A percentile compares a stretch with the other conserved stretches of the same genome.
Evolutionary conservation across 2,888 invertebrate species (phyloP).

Genomic region (Sphaerophoria rueppellii): DNA sequence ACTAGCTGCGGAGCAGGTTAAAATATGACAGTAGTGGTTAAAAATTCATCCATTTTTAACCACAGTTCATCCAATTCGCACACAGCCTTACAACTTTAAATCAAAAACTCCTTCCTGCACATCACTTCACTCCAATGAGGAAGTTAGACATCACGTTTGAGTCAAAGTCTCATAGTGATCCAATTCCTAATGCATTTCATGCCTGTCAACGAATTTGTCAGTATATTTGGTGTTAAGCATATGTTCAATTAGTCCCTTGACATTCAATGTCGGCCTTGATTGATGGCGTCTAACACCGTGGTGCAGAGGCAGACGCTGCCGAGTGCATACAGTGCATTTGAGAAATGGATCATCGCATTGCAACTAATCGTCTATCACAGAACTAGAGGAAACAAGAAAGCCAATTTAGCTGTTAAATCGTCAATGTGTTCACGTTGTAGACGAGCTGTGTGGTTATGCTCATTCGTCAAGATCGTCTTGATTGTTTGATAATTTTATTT

Average conservation of each 20-base stretch:
- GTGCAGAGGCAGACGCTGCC: not conserved
- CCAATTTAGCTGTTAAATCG: slow-evolving; percentile 49
- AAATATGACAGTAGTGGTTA: too few species aligned
- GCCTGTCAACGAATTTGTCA: slow-evolving; percentile 69
- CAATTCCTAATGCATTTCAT: slow-evolving; percentile 70
- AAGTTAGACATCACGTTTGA: slow-evolving; percentile 70
- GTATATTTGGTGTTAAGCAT: slow-evolving; percentile 67
- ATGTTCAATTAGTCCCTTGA: slow-evolving; percentile 73
- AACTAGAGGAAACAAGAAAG: slow-evolving; percentile 43
- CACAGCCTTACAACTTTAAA: not conserved
- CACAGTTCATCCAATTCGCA: too few species aligned
- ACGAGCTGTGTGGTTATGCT: not conserved
- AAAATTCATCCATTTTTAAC: too few species aligned
- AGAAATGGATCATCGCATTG: slow-evolving; percentile 48
- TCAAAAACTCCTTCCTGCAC: slow-evolving; percentile 15
- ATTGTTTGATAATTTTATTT: not conserved
- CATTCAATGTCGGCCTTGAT: slow-evolving; percentile 72
- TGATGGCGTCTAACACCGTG: slow-evolving; percentile 66
- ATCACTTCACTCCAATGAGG: slow-evolving; percentile 55
- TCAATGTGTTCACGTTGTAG: too few species aligned
- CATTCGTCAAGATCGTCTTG: slow-evolving; percentile 11
- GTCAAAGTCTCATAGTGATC: slow-evolving; percentile 58
- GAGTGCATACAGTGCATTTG: too few species aligned
- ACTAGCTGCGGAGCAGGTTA: too few species aligned
- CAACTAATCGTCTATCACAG: slow-evolving; percentile 53